phyloP scores from a whole-genome alignment of 1,140 invertebrate genomes.

The Chionoecetes opilio region DNA sequence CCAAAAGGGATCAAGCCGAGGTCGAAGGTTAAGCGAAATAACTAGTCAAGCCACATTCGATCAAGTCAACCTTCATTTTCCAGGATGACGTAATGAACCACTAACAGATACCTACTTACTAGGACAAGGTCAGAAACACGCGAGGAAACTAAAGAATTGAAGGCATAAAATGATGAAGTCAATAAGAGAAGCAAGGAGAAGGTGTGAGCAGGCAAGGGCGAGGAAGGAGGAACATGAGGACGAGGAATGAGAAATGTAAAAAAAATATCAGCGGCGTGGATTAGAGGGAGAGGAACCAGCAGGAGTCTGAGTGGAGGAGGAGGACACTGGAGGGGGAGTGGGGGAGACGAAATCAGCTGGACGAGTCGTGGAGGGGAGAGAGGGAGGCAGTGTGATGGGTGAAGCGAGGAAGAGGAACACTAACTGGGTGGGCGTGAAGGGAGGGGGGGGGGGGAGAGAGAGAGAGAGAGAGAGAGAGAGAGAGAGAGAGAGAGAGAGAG shows the following conservation, averaged over 20 bases:
- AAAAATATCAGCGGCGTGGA: neutral
- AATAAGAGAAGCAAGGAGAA: neutral
- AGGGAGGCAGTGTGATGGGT: neutral
- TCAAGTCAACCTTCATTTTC: neutral
- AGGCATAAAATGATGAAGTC: neutral
- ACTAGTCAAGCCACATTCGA: neutral
- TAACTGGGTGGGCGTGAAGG: neutral
- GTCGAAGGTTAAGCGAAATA: neutral
- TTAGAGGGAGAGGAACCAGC: neutral
- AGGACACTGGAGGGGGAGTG: neutral
- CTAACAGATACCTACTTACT: neutral
- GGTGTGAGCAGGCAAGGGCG: neutral
- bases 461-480: constrained; percentile 14
- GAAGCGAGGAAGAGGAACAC: neutral
- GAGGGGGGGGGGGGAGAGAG: no score
- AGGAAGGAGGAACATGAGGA: neutral
- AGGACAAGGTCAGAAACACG: constrained; percentile 5
- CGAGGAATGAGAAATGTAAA: neutral
- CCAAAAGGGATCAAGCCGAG: neutral
- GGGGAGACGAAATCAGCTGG: neutral
- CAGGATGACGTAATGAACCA: constrained; percentile 18
- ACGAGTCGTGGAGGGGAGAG: constrained; percentile 12
- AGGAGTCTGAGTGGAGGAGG: neutral
- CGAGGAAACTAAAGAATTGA: no score
- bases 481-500: constrained; percentile 62